Evolutionary conservation across 2,797 vertebrate species (phyloP).

Genomic region (Bovichtus diacanthus): DNA sequence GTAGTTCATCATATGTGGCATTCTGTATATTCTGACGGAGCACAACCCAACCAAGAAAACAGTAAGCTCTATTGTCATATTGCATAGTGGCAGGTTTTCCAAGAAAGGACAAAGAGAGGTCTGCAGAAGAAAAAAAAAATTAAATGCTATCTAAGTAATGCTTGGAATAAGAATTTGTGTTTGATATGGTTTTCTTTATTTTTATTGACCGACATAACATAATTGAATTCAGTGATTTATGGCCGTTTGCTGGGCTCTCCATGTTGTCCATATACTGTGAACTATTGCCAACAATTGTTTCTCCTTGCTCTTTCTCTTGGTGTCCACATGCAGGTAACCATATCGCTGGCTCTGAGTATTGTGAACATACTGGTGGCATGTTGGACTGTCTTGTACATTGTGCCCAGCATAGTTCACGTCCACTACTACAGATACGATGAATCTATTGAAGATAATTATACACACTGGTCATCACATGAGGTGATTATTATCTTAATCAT

Average conservation of each 20-base stretch:
- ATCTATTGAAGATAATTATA: rapidly evolving
- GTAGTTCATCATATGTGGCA: slow-evolving; percentile 76
- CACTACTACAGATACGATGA: rapidly evolving
- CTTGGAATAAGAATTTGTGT: background rate
- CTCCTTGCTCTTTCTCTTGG: slow-evolving; percentile 8
- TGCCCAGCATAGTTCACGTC: rapidly evolving
- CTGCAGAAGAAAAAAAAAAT: background rate
- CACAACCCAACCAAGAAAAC: slow-evolving; percentile 80
- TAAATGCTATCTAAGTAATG: background rate
- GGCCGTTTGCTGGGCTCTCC: background rate
- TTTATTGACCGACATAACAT: background rate
- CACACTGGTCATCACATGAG: rapidly evolving
- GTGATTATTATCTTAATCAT: slow-evolving; percentile 31
- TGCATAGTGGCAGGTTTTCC: no score
- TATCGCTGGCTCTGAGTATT: slow-evolving; percentile 67
- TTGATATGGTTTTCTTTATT: background rate
- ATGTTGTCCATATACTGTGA: background rate
- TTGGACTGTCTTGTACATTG: slow-evolving; percentile 18
- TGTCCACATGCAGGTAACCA: slow-evolving; percentile 60
- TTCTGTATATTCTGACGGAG: slow-evolving; percentile 79
- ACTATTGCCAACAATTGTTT: background rate
- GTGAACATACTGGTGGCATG: slow-evolving; percentile 27
- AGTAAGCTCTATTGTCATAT: slow-evolving; percentile 61
- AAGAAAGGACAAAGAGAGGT: background rate
- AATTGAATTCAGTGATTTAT: background rate